phyloP scores from a whole-genome alignment of 2,888 invertebrate species.

The Patella pellucida region DNA sequence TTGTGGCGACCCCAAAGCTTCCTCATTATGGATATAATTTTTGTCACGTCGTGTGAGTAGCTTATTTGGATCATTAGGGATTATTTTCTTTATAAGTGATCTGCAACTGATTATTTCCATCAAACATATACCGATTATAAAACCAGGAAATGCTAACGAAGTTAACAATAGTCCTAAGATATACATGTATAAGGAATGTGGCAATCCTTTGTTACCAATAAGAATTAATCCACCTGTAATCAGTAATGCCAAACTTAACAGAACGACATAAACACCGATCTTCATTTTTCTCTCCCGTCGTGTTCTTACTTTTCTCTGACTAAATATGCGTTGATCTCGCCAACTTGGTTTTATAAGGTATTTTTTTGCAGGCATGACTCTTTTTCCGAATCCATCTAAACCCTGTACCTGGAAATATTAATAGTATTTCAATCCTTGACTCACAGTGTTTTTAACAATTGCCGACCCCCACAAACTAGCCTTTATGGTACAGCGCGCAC shows the following conservation, averaged over 20 bases:
- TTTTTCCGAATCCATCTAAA: too few species aligned
- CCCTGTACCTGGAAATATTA: too few species aligned
- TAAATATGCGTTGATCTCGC: conserved; percentile 1
- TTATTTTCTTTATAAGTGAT: conserved; percentile 6
- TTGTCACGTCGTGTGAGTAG: too few species aligned
- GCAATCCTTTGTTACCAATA: conserved; percentile 14
- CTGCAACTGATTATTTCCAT: conserved; percentile 18
- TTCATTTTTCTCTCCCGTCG: conserved; percentile 13
- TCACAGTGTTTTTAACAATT: too few species aligned
- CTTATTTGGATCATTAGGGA: not conserved
- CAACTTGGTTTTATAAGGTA: too few species aligned
- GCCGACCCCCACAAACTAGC: too few species aligned
- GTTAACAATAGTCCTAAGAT: conserved; percentile 22
- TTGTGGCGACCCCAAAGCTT: too few species aligned
- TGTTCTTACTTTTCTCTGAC: not conserved
- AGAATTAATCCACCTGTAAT: conserved; percentile 18
- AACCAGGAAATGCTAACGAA: conserved; percentile 5
- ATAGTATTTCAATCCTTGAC: too few species aligned
- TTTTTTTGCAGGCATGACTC: too few species aligned
- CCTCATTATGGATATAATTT: too few species aligned
- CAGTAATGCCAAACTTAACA: conserved; percentile 16
- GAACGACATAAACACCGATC: conserved; percentile 19
- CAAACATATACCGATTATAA: conserved; percentile 17
- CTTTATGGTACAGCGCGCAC: too few species aligned
- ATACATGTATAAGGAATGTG: conserved; percentile 15